phyloP scores from a whole-genome alignment of 2,797 vertebrate genomes.

The Capromys pilorides region DNA sequence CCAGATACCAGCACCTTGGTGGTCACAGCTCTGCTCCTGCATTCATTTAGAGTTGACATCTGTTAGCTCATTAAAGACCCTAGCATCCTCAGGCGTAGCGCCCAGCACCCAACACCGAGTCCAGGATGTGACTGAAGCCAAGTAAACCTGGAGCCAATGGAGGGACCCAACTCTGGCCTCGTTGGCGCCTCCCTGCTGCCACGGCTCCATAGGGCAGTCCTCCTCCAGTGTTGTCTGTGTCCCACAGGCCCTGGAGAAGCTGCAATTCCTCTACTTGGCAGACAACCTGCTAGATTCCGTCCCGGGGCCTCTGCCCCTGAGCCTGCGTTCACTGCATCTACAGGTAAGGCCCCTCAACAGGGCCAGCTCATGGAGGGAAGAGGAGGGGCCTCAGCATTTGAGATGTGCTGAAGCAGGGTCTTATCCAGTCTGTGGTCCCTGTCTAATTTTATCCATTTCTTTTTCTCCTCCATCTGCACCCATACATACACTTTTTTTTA shows the following conservation, averaged over 20 bases:
- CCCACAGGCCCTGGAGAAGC: slow-evolving; percentile 87
- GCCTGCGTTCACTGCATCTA: slow-evolving; percentile 88
- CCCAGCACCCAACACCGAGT: not conserved
- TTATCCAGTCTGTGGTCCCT: not conserved
- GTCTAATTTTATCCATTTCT: not conserved
- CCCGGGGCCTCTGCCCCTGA: slow-evolving; percentile 86
- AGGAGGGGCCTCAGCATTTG: fast-evolving
- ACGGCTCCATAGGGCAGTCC: not conserved
- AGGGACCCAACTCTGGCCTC: not conserved
- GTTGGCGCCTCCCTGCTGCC: not conserved
- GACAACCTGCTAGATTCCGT: slow-evolving; percentile 89
- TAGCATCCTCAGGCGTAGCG: no score
- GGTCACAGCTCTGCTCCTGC: not conserved
- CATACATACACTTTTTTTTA: no score
- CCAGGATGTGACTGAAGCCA: not conserved
- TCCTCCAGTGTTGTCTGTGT: not conserved
- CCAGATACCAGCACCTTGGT: not conserved
- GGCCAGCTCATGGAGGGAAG: no score
- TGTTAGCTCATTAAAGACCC: not conserved
- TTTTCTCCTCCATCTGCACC: not conserved
- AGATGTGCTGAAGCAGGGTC: not conserved
- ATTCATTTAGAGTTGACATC: not conserved
- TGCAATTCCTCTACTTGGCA: slow-evolving; percentile 90
- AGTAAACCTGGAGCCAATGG: not conserved
- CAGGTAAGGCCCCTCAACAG: slow-evolving; percentile 83